A percentile compares a stretch with the other conserved stretches of the same genome.
Evolutionary conservation across 2,797 vertebrate species (phyloP).

Genomic region (Lagorchestes hirsutus): DNA sequence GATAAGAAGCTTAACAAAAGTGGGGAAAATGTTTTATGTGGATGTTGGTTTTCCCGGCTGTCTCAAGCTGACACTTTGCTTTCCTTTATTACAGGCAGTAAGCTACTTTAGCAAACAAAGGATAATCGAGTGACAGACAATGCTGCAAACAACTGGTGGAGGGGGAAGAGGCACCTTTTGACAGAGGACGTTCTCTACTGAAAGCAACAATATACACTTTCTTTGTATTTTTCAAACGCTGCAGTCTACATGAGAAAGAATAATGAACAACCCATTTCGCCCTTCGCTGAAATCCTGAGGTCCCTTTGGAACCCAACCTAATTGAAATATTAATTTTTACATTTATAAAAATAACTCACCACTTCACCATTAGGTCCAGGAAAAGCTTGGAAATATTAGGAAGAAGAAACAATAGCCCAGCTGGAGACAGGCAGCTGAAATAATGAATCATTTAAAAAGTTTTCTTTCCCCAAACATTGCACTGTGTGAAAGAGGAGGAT

Average conservation of each 20-base stretch:
- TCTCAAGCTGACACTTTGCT: constrained; percentile 83
- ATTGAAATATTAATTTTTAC: constrained; percentile 73
- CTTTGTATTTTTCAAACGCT: constrained; percentile 70
- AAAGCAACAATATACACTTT: constrained; percentile 76
- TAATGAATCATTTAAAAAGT: constrained; percentile 57
- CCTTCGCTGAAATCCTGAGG: constrained; percentile 65
- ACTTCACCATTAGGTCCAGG: constrained; percentile 52
- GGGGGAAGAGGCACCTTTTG: constrained; percentile 66
- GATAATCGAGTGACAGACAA: constrained; percentile 81
- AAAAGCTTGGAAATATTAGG: constrained; percentile 18
- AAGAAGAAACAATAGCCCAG: constrained; percentile 62
- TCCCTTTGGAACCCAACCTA: constrained; percentile 70
- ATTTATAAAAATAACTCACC: constrained; percentile 56
- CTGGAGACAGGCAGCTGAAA: constrained; percentile 44
- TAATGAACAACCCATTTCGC: constrained; percentile 58
- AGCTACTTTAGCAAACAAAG: constrained; percentile 87
- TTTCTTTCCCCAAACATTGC: not conserved
- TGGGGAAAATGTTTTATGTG: constrained; percentile 86
- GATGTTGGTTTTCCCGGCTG: constrained; percentile 86
- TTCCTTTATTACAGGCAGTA: constrained; percentile 84
- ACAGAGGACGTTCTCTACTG: constrained; percentile 70
- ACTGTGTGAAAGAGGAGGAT: constrained; percentile 3
- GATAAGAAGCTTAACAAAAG: constrained; percentile 89
- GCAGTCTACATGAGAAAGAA: constrained; percentile 57
- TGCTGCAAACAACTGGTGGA: constrained; percentile 81